Percentiles rank a stretch among this genome's conserved stretches.
phyloP scores from a whole-genome alignment of 2,113 vertebrate genomes.

The Tylochromis polylepis region DNA sequence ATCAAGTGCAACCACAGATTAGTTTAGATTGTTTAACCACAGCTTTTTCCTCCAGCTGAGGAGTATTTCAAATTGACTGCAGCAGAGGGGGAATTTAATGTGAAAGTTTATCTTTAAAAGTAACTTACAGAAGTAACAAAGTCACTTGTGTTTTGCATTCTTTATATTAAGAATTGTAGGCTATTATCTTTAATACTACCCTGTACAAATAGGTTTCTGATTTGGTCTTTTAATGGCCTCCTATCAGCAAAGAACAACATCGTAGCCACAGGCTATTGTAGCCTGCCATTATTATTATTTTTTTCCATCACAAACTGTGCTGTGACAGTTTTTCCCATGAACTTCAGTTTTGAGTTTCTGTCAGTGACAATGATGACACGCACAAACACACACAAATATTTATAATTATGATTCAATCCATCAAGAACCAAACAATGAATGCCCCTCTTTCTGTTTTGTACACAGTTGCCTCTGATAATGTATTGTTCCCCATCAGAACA shows the following conservation, averaged over 20 bases:
- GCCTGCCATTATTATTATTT: background rate
- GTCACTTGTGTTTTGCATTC: background rate
- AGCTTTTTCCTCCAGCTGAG: background rate
- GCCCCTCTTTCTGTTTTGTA: slow-evolving; percentile 2
- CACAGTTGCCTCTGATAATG: background rate
- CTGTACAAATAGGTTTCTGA: background rate
- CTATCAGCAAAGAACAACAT: background rate
- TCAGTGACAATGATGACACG: background rate
- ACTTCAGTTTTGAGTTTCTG: background rate
- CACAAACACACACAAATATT: background rate
- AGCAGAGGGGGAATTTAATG: background rate
- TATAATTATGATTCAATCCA: background rate
- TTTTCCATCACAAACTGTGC: background rate
- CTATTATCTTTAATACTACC: background rate
- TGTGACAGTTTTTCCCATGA: background rate
- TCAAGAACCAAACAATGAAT: background rate
- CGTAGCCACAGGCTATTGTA: background rate
- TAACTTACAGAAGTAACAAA: background rate
- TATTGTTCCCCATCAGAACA: slow-evolving; percentile 21
- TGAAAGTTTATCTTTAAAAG: background rate
- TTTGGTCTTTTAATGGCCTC: background rate
- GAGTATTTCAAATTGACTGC: background rate
- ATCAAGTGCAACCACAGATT: background rate
- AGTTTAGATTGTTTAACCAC: background rate
- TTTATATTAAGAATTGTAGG: background rate